Evolutionary conservation across 2,113 vertebrate genomes (phyloP).

Genomic region (Dipodomys ordii): DNA sequence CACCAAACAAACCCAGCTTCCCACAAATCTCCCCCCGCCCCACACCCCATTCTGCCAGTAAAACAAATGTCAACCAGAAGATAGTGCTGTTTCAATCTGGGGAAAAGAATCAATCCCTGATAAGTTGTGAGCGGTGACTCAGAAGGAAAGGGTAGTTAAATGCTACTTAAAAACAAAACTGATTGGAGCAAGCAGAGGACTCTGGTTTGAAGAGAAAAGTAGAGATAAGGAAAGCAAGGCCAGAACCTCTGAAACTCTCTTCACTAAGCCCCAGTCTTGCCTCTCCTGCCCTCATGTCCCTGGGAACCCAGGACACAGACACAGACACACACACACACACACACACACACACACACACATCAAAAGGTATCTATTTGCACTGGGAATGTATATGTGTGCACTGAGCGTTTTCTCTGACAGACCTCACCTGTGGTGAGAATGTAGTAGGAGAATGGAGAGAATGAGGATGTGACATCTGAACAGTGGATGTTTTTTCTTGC

Average conservation of each 20-base stretch:
- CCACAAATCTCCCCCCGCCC: not conserved
- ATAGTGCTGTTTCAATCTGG: not conserved
- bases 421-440: not conserved
- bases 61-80: not conserved
- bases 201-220: not conserved
- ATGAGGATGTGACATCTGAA: not conserved
- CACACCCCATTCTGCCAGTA: not conserved
- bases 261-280: not conserved
- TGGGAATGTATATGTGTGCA: no score
- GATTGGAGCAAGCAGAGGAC: not conserved
- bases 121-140: conserved; percentile 17
- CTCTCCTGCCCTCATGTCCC: not conserved
- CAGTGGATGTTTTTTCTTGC: no score
- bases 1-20: conserved; percentile 30
- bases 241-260: not conserved
- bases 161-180: not conserved
- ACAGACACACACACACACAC: no score
- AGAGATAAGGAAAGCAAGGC: not conserved
- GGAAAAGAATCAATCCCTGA: not conserved
- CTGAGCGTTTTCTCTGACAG: no score
- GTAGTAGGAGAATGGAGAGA: no score
- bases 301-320: no score
- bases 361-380: no score
- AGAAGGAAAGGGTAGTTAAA: conserved; percentile 15
- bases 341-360: no score